Evolutionary conservation across 2,113 vertebrate genomes (phyloP), one percentile per base, ranked within the genome.

Genomic region (Mormyrus lacerda): DNA sequence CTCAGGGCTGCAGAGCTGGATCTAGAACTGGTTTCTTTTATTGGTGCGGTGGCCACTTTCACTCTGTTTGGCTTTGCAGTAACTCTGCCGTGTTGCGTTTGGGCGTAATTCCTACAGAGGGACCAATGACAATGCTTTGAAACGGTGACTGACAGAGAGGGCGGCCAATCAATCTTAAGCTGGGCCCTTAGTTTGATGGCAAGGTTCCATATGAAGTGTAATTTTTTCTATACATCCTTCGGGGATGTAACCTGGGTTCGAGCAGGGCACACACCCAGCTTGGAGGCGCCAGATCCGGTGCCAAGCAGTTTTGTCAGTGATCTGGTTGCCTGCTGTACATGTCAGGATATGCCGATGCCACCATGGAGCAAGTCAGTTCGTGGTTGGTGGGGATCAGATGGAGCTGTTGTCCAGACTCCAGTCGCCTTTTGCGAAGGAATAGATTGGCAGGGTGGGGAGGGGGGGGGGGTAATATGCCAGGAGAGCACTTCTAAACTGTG

Each of bases 81-180:
- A 39, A 39, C 11, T 15, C 27, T 76, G 31, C 31, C 7, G 35
- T 19, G 69, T 39, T 17, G 69, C 17, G 69, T 6, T 17, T 39
- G 61, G 8, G 9, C 90, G 92, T 93, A 91, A 94, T 87, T 88
- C 91, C 91, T 24, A 55, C 24, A n/a, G 21, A 61, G 93, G 92
- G 94, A 94, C 95, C 95, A 93, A 95, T 95, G 90, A 53, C 55
- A 27, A 27, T 65, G 61, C 8, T 65, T 65, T 27, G n/a, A 31
- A 11, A 27, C 61, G 0, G 9, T 27, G 61, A 27, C 24, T 65
- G 61, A 65, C 61, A 65, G n/a, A 8, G 58, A 9, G 2, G 61
- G 8, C 24, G 61, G n/a, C 58, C 58, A 27, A 65, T 8, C 58
- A 65, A 8, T n/a, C 2, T 65, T 65, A 9, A 65, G 61, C n/a